Percentiles rank a stretch among this genome's conserved stretches.
Evolutionary conservation across 2,888 invertebrate species (phyloP).

Genomic region (Apeira syringaria): DNA sequence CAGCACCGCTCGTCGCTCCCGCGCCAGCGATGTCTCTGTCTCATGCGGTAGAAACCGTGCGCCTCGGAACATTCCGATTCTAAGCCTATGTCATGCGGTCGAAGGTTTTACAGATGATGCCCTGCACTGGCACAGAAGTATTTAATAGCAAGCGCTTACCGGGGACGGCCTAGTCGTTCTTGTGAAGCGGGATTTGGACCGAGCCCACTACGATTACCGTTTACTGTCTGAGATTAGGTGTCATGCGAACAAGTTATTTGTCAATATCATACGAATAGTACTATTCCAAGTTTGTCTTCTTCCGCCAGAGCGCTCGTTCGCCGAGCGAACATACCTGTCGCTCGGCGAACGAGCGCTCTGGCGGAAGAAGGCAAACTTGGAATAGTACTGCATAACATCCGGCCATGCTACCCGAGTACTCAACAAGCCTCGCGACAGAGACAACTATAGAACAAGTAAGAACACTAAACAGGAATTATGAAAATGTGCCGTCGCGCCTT

Average conservation of each 20-base stretch:
- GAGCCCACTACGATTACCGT: conserved; percentile 24
- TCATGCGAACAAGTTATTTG: too few species aligned
- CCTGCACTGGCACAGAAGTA: not conserved
- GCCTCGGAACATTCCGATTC: not conserved
- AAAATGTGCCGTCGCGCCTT: conserved; percentile 1
- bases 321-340: too few species aligned
- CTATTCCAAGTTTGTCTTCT: too few species aligned
- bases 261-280: too few species aligned
- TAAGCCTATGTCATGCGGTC: conserved; percentile 5
- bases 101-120: not conserved
- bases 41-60: not conserved
- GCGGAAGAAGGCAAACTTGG: too few species aligned
- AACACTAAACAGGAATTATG: not conserved
- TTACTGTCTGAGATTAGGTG: conserved; percentile 22
- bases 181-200: conserved; percentile 17
- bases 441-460: not conserved
- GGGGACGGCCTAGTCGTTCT: not conserved
- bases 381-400: too few species aligned
- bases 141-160: not conserved
- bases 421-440: not conserved
- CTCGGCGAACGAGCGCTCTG: conserved; percentile 18
- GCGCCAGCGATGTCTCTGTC: not conserved
- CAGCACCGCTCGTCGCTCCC: not conserved
- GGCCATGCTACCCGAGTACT: conserved; percentile 16
- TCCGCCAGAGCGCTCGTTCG: too few species aligned